These are phyloP conservation scores for Connochaetes taurinus DNA, from an alignment of 2,113 vertebrate genomes.

Conservation along the genomic window DNA sequence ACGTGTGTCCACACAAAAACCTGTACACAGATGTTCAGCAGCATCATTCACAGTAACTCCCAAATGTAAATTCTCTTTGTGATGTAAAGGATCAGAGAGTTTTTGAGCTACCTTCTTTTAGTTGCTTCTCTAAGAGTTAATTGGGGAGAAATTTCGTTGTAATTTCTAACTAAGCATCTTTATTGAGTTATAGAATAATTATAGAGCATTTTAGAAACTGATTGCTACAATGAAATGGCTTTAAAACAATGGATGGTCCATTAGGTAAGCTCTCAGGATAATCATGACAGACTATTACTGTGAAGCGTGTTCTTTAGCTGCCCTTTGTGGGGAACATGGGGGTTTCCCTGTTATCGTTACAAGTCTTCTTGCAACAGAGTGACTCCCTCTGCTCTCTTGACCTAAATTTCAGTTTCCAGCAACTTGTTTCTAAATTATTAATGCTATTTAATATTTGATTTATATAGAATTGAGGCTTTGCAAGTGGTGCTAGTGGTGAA, in stretches of 20 bases:
- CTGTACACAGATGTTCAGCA: neutral
- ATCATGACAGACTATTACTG: neutral
- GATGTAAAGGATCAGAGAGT: neutral
- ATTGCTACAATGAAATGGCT: neutral
- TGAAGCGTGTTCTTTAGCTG: neutral
- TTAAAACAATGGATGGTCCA: neutral
- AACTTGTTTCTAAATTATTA: neutral
- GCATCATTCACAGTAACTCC: neutral
- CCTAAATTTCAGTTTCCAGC: neutral
- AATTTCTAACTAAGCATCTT: neutral
- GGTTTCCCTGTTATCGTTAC: neutral
- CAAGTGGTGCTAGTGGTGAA: neutral
- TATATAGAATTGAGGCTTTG: neutral
- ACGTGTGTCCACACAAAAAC: neutral
- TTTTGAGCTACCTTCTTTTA: neutral
- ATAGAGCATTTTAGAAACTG: neutral
- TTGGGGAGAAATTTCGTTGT: neutral
- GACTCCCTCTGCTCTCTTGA: neutral
- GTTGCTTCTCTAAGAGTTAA: neutral
- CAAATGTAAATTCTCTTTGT: neutral
- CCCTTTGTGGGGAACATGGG: neutral
- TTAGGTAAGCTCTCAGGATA: neutral
- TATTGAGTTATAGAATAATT: neutral
- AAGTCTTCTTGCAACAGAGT: too few relatives aligned
- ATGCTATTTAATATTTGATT: neutral